Evolutionary conservation across 2,797 vertebrate genomes (phyloP), one percentile per base, ranked within the genome.

Genomic region (Triplophysa yarkandensis): DNA sequence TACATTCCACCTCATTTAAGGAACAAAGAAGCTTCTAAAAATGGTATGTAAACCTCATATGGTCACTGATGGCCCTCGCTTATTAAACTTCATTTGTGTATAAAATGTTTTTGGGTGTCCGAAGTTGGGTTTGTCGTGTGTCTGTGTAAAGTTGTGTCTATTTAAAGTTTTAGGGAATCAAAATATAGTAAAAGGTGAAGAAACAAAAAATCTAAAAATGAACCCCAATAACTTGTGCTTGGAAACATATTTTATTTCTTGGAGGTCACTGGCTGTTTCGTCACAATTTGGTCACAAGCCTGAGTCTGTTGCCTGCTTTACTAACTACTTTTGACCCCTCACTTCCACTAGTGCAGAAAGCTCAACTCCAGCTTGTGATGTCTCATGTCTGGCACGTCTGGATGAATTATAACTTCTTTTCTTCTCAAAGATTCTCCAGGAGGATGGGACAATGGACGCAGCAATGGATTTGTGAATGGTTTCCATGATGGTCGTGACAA

Each of bases 1-100:
- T 98, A 96, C 84, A 96, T 98, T 91, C 95, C 96, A 90, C 96
- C 96, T 92, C 96, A 98, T 82, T 86, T 98, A 90, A 91, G 95
- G 89, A 98, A 96, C 90, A 95, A 94, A 87, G 95, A 98, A 85
- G 91, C 91, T 86, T 88, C 95, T 82, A 93, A 92, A 86, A 88
- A 89, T 75, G 94, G 94, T 95, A 92, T 77, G 92, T 87, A 55
- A 16, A 70, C 39, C 11, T 4, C 9, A 6, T 39, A 11, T 39
- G 11, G n/a, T n/a, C n/a, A n/a, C n/a, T n/a, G n/a, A n/a, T n/a
- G n/a, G n/a, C n/a, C n/a, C n/a, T n/a, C n/a, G n/a, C n/a, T n/a
- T n/a, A n/a, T n/a, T n/a, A 39, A 13, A 39, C 10, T 39, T 10
- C 9, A 13, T 36, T 34, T 36, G 34, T 30, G 6, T 30, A 30